Percentiles rank a stretch among this genome's conserved stretches.
These are phyloP conservation scores for Hermaeophaga mercurialis DNA, from an alignment of 2,888 invertebrate genomes.

Conservation along the genomic window DNA sequence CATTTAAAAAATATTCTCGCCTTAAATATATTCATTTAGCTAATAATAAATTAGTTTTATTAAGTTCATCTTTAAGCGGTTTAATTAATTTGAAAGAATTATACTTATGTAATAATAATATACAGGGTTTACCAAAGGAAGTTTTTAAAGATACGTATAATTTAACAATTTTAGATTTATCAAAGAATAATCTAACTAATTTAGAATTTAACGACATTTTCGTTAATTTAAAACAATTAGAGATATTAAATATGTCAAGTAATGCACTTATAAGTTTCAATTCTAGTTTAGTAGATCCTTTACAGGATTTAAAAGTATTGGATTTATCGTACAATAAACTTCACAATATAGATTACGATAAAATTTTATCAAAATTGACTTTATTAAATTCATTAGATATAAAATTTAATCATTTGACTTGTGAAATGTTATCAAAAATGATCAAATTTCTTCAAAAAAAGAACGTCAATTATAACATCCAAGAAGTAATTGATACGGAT, in stretches of 20 bases:
- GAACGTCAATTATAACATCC: slow-evolving; percentile 47
- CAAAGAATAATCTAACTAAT: slow-evolving; percentile 42
- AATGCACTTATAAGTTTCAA: slow-evolving; percentile 47
- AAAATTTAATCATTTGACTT: slow-evolving; percentile 50
- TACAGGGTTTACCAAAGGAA: slow-evolving; percentile 39
- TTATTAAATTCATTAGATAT: slow-evolving; percentile 49
- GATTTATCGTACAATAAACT: slow-evolving; percentile 51
- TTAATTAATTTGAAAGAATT: slow-evolving; percentile 39
- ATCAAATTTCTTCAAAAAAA: slow-evolving; percentile 48
- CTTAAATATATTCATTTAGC: slow-evolving; percentile 42
- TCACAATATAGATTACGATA: slow-evolving; percentile 48
- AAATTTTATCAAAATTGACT: slow-evolving; percentile 48
- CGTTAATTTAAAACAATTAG: slow-evolving; percentile 42
- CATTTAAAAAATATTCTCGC: slow-evolving; percentile 32
- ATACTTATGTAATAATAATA: slow-evolving; percentile 43
- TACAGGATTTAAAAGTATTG: slow-evolving; percentile 46
- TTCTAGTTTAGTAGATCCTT: slow-evolving; percentile 43
- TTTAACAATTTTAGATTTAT: slow-evolving; percentile 48
- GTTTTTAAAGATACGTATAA: slow-evolving; percentile 42
- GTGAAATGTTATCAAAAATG: slow-evolving; percentile 48
- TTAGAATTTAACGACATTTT: slow-evolving; percentile 39
- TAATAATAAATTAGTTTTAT: slow-evolving; percentile 41
- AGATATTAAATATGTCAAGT: slow-evolving; percentile 49
- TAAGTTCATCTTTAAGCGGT: slow-evolving; percentile 38
- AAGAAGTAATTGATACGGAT: slow-evolving; percentile 46